Base-by-base conservation (phyloP, 2,888 invertebrate species). In the Digitonthophagus gazella region DNA sequence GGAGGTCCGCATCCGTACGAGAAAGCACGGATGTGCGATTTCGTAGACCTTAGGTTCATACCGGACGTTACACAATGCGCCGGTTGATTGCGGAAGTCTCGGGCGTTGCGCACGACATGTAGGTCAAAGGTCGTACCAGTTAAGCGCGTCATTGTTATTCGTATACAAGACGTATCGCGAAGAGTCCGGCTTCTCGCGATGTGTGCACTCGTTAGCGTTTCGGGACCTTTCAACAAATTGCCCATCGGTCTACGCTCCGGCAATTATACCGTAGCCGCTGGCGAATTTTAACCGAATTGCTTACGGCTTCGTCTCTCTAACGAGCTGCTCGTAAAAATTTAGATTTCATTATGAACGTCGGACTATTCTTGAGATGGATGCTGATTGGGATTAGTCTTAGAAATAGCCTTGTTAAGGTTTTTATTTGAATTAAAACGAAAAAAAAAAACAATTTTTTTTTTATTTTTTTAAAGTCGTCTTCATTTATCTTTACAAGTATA, bases 51-150 rank as follows among this genome's bases (percentile, higher is more conserved):
- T 11, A 44, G 28, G 28, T 44, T 44, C 11, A 20, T 61, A 61
- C 61, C 61, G 61, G 61, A 61, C 61, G 61, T 61, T 61, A 61
- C 61, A 61, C 61, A 61, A 61, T 61, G 61, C 61, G 19, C 19
- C 18, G 16, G 8, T 19, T 61, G 61, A 61, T 61, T 61, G 61
- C 61, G 61, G 61, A 61, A 61, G 61, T 61, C 61, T 44, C 28
- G 28, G 11, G 14, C 16, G 18, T 18, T 61, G 61, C 61, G 61
- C 61, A 61, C 61, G 61, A 61, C 61, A 61, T 61, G n/a, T 61
- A 61, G 61, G 61, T 61, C 20, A 61, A 61, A 61, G 61, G 61
- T 61, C 61, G 61, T 61, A 61, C 61, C 19, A 61, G 61, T 61
- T 61, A 61, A 61, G 61, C 20, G 18, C 20, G 20, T 19, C 61